These are phyloP conservation scores for Heteractis magnifica DNA, from an alignment of 92 coral and sea anemone species.

Conservation along the genomic window DNA sequence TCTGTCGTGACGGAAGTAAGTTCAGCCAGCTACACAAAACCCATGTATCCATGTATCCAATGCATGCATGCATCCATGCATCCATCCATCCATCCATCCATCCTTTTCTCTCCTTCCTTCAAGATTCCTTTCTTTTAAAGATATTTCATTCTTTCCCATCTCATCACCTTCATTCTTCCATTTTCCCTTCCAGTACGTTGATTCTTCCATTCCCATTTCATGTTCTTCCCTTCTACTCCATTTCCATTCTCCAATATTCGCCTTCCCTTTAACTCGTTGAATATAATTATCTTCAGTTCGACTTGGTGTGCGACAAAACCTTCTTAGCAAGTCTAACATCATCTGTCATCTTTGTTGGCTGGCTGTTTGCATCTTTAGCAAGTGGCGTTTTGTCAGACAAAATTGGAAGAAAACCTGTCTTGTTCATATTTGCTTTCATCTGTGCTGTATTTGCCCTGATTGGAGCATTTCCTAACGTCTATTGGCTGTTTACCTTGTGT, in stretches of 20 bases:
- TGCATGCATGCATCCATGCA: background rate
- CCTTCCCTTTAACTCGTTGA: background rate
- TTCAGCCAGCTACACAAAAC: background rate
- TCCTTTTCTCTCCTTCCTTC: background rate
- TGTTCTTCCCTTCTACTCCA: background rate
- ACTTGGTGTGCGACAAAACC: conserved; percentile 73
- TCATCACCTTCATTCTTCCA: background rate
- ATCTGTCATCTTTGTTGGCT: conserved; percentile 70
- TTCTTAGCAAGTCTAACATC: conserved; percentile 71
- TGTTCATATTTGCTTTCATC: conserved; percentile 45
- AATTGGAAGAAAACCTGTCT: conserved; percentile 66
- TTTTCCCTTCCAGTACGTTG: background rate
- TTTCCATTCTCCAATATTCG: background rate
- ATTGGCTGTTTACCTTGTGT: conserved; percentile 69
- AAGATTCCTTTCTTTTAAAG: too few relatives aligned
- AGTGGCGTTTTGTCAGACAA: conserved; percentile 74
- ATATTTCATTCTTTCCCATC: background rate
- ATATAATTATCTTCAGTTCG: conserved; percentile 43
- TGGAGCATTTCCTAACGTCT: conserved; percentile 70
- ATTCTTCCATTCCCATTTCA: background rate
- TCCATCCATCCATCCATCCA: background rate
- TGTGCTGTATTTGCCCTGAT: conserved; percentile 50
- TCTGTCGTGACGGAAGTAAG: background rate
- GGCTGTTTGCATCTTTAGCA: conserved; percentile 53
- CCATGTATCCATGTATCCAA: background rate